A percentile compares a stretch with the other conserved stretches of the same genome.
phyloP scores from a whole-genome alignment of 2,888 invertebrate species.

The Homarus gammarus region DNA sequence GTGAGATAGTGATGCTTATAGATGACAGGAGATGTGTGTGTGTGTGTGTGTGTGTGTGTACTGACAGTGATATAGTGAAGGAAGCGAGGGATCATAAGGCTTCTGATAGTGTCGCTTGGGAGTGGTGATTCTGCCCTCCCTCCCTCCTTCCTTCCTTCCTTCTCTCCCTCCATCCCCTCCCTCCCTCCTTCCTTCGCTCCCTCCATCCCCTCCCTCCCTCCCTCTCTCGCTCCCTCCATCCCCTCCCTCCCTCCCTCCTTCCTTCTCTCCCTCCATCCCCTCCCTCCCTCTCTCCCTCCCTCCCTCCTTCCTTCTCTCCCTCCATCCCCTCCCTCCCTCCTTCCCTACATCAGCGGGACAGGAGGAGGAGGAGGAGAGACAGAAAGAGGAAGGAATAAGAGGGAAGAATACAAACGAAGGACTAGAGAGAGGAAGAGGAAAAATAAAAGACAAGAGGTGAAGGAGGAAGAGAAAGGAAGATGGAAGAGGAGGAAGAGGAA shows the following conservation, averaged over 20 bases:
- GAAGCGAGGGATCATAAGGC: background rate
- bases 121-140: too few relatives aligned
- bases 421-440: too few relatives aligned
- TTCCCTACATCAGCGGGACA: background rate
- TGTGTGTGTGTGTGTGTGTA: constrained; percentile 22
- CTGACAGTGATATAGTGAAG: background rate
- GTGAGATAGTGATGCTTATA: background rate
- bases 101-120: too few relatives aligned
- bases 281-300: constrained; percentile 1
- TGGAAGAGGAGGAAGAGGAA: background rate
- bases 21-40: constrained; percentile 6
- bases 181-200: background rate
- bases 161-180: background rate
- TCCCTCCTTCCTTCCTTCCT: too few relatives aligned
- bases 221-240: too few relatives aligned
- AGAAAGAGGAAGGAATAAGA: too few relatives aligned
- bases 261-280: background rate
- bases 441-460: too few relatives aligned
- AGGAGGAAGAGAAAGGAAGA: too few relatives aligned
- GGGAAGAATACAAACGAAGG: too few relatives aligned
- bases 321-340: background rate
- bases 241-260: too few relatives aligned
- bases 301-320: background rate
- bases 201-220: too few relatives aligned
- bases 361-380: too few relatives aligned